Conservation (phyloP, 1,140 invertebrate species). For the Leptinotarsa defecta region DNA sequence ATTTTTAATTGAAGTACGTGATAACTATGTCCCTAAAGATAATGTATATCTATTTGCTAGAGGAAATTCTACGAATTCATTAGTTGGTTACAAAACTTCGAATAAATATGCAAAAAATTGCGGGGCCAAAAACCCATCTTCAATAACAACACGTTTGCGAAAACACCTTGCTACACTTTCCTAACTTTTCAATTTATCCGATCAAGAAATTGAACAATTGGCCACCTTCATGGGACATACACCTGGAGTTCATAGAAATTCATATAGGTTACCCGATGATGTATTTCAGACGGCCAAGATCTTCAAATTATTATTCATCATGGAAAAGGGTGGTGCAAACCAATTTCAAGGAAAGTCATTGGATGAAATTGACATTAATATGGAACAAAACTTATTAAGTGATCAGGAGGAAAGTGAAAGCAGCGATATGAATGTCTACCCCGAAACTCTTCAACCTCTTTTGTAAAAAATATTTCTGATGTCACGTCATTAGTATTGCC, state of each 20-base stretch:
- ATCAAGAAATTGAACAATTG: slow-evolving; percentile 49
- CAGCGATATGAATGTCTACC: neutral
- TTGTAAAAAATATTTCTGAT: neutral
- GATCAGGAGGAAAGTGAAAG: slow-evolving; percentile 10
- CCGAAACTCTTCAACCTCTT: neutral
- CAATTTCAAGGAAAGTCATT: slow-evolving; percentile 48
- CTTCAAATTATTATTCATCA: slow-evolving; percentile 31
- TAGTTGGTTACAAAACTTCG: slow-evolving; percentile 27
- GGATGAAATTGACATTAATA: slow-evolving; percentile 52
- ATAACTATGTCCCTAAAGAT: slow-evolving; percentile 29
- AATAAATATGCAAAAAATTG: slow-evolving; percentile 23
- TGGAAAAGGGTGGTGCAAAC: slow-evolving; percentile 46
- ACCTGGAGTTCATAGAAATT: slow-evolving; percentile 27
- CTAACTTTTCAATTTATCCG: slow-evolving; percentile 51
- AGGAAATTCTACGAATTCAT: neutral
- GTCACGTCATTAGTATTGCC: no score
- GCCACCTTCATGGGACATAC: slow-evolving; percentile 51
- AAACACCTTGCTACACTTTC: slow-evolving; percentile 48
- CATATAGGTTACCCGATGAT: slow-evolving; percentile 36
- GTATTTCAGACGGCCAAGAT: slow-evolving; percentile 35
- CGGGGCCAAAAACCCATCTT: slow-evolving; percentile 31
- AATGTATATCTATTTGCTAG: slow-evolving; percentile 38
- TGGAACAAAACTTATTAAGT: slow-evolving; percentile 40
- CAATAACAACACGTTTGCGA: slow-evolving; percentile 43
- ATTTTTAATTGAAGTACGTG: slow-evolving; percentile 25